Conservation (phyloP, 1,140 invertebrate species). For the Venustaconcha ellipsiformis region DNA sequence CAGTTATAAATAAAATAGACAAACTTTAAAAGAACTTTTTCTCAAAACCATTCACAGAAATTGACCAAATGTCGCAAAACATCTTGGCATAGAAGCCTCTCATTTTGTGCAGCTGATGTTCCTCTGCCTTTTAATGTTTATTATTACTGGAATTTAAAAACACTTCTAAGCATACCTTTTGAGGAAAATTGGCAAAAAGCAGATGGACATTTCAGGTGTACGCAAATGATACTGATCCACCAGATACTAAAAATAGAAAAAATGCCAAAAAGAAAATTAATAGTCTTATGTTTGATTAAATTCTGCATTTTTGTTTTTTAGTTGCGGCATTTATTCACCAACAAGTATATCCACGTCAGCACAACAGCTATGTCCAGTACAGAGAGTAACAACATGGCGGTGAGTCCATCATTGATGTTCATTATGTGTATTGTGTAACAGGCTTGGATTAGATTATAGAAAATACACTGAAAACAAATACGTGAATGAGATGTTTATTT, state of each 20-base stretch:
- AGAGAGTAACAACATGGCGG: constrained; percentile 65
- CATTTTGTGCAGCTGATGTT: too few relatives aligned
- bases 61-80: too few relatives aligned
- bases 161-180: not conserved
- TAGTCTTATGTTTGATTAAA: too few relatives aligned
- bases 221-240: too few relatives aligned
- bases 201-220: not conserved
- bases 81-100: not conserved
- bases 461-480: too few relatives aligned
- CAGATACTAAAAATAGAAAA: not conserved
- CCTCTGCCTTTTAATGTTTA: too few relatives aligned
- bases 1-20: too few relatives aligned
- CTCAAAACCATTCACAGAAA: too few relatives aligned
- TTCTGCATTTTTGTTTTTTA: constrained; percentile 36
- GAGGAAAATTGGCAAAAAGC: not conserved
- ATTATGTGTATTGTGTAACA: too few relatives aligned
- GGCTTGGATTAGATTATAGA: too few relatives aligned
- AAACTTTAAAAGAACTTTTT: too few relatives aligned
- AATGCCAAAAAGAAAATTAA: not conserved
- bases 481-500: too few relatives aligned
- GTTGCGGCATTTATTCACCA: constrained; percentile 58
- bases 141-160: not conserved
- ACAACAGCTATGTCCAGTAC: constrained; percentile 58
- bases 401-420: constrained; percentile 32
- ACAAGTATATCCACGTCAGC: constrained; percentile 63